phyloP scores from a whole-genome alignment of 2,113 vertebrate species.

The Petromus typicus region DNA sequence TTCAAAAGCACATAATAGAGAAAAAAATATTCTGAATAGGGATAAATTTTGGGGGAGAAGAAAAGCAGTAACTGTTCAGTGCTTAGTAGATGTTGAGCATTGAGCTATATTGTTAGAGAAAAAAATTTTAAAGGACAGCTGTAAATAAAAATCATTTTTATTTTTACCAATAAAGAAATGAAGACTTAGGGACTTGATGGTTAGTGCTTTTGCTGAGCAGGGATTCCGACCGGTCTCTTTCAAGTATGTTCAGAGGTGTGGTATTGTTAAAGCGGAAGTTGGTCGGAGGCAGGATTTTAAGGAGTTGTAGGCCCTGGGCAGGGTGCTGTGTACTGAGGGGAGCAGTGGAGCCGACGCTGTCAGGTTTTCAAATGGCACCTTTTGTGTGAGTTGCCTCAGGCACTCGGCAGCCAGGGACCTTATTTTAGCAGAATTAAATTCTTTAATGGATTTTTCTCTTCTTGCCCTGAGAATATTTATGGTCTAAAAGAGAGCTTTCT shows the following conservation, averaged over 20 bases:
- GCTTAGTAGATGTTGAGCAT: background rate
- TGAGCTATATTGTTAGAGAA: background rate
- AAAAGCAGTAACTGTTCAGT: background rate
- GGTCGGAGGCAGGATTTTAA: background rate
- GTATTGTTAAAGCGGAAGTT: background rate
- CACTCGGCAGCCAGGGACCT: slow-evolving; percentile 65
- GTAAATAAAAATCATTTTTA: slow-evolving; percentile 9
- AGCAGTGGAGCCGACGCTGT: background rate
- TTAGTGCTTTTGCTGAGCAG: background rate
- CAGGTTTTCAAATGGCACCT: slow-evolving; percentile 65
- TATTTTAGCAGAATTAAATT: slow-evolving; percentile 79
- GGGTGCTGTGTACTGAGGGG: background rate
- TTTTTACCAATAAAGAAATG: slow-evolving; percentile 31
- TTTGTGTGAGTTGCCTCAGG: slow-evolving; percentile 65
- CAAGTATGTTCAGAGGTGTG: background rate
- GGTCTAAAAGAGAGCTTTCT: slow-evolving; percentile 53
- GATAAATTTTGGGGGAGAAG: background rate
- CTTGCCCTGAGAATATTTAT: slow-evolving; percentile 68
- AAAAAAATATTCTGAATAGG: background rate
- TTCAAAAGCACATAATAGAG: background rate
- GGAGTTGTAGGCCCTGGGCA: background rate
- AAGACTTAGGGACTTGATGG: background rate
- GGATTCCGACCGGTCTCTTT: slow-evolving; percentile 1
- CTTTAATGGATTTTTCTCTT: slow-evolving; percentile 74
- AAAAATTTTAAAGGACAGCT: background rate